Evolutionary conservation across 2,113 vertebrate species (phyloP).

Genomic region (Phylloscopus trochiloides): DNA sequence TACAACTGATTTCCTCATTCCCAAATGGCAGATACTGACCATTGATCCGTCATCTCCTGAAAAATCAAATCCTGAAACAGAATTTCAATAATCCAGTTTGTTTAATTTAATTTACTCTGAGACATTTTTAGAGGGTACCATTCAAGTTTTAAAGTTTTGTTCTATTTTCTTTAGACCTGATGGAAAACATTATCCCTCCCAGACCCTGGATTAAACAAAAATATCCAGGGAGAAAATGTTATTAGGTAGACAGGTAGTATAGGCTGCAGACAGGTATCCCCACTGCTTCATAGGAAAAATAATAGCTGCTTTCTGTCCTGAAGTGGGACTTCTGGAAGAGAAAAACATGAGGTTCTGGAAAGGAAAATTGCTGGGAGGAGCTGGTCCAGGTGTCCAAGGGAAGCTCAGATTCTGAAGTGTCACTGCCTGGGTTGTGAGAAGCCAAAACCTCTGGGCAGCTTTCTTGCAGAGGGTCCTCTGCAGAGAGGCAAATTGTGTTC

Average conservation of each 20-base stretch:
- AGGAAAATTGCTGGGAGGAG: not conserved
- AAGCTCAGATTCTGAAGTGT: rapidly evolving
- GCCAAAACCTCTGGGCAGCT: not conserved
- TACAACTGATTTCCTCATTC: not conserved
- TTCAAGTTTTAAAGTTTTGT: not conserved
- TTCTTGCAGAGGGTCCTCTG: not conserved
- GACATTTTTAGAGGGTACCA: not conserved
- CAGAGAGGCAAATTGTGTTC: not conserved
- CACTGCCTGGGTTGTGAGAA: not conserved
- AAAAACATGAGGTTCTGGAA: not conserved
- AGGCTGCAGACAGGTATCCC: not conserved
- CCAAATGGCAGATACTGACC: not conserved
- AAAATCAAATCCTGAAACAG: not conserved
- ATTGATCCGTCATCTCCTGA: not conserved
- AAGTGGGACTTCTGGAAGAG: not conserved
- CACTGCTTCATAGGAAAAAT: not conserved
- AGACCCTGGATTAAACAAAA: not conserved
- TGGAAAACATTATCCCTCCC: not conserved
- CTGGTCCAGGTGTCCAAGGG: not conserved
- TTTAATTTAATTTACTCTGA: not conserved
- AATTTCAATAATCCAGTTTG: not conserved
- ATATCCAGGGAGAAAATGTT: not conserved
- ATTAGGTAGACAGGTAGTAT: not conserved
- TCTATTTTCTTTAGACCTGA: not conserved
- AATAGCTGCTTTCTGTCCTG: not conserved